These are phyloP conservation scores for Monochamus saltuarius DNA, from an alignment of 1,140 invertebrate genomes.

Conservation along the genomic window DNA sequence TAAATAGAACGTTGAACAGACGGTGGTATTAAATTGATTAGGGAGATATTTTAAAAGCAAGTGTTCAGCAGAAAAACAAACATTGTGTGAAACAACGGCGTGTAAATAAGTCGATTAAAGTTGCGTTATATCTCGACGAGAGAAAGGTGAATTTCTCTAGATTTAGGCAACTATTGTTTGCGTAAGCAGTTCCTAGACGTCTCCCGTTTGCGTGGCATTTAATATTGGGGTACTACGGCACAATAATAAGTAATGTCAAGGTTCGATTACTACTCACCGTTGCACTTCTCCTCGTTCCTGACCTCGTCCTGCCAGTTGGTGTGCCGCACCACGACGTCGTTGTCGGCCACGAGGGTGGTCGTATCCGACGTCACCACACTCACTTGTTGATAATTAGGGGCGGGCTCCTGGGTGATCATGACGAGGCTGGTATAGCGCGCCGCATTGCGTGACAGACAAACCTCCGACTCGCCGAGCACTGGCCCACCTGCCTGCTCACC, in stretches of 20 bases:
- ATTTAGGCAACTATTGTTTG: not conserved
- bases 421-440: constrained; percentile 82
- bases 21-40: too few relatives aligned
- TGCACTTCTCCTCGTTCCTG: constrained; percentile 10
- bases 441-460: constrained; percentile 55
- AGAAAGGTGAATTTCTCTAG: too few relatives aligned
- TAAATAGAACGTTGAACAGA: too few relatives aligned
- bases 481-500: constrained; percentile 46
- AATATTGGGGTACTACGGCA: too few relatives aligned
- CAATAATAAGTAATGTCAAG: not conserved
- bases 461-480: constrained; percentile 55
- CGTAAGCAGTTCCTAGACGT: not conserved
- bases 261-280: constrained; percentile 23
- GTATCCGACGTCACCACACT: constrained; percentile 72
- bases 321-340: constrained; percentile 57
- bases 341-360: constrained; percentile 63
- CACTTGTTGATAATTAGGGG: constrained; percentile 57
- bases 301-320: constrained; percentile 51
- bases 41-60: too few relatives aligned
- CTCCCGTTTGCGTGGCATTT: too few relatives aligned
- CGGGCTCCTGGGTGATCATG: constrained; percentile 76
- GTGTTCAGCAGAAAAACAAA: too few relatives aligned
- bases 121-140: too few relatives aligned
- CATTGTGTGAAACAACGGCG: too few relatives aligned
- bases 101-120: too few relatives aligned